Percentiles rank a stretch among this genome's conserved stretches.
Evolutionary conservation across 2,113 vertebrate genomes (phyloP).

Genomic region (Entelurus aequoreus): DNA sequence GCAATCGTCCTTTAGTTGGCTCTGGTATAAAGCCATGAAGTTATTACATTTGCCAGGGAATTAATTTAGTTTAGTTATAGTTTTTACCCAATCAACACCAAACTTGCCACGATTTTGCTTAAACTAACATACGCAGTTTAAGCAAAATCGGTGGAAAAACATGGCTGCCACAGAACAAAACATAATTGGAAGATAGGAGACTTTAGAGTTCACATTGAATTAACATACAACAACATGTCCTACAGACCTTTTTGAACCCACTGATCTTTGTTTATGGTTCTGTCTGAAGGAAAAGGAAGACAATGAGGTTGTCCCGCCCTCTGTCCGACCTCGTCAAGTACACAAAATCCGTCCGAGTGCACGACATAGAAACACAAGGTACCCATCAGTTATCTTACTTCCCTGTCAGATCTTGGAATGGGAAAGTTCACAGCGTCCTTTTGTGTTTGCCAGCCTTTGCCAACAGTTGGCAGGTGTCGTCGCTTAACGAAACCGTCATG

Average conservation of each 20-base stretch:
- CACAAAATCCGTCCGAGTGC: conserved; percentile 88
- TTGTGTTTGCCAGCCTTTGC: conserved; percentile 50
- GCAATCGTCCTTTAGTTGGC: too few relatives aligned
- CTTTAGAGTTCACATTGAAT: too few relatives aligned
- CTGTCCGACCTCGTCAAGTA: conserved; percentile 97
- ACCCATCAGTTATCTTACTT: background rate
- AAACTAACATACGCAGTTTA: too few relatives aligned
- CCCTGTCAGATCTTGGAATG: background rate
- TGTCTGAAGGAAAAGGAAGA: conserved; percentile 79
- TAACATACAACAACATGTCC: too few relatives aligned
- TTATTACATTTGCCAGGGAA: too few relatives aligned
- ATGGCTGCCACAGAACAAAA: too few relatives aligned
- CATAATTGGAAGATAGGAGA: too few relatives aligned
- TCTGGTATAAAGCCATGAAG: too few relatives aligned
- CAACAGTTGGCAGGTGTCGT: conserved; percentile 92
- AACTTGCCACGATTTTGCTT: too few relatives aligned
- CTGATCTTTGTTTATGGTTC: background rate
- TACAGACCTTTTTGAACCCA: background rate
- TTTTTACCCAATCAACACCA: too few relatives aligned
- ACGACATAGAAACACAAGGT: conserved; percentile 86
- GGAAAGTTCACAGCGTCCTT: background rate
- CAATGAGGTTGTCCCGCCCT: conserved; percentile 87
- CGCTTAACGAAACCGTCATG: conserved; percentile 88
- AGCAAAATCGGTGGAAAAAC: too few relatives aligned
- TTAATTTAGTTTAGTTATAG: too few relatives aligned